These are phyloP conservation scores for Colletes gigas DNA, from an alignment of 1,140 invertebrate genomes.

Conservation along the genomic window DNA sequence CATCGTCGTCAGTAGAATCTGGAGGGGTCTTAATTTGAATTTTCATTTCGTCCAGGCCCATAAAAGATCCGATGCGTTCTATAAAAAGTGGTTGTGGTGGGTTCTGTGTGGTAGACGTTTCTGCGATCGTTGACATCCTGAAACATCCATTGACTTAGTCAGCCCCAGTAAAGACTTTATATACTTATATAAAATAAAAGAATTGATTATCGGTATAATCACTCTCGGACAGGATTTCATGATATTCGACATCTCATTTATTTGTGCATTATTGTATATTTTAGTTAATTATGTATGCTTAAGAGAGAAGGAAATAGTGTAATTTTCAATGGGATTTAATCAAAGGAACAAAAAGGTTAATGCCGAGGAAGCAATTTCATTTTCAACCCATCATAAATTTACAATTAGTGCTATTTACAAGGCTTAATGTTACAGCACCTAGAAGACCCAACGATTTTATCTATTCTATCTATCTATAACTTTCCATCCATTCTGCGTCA, in stretches of 20 bases:
- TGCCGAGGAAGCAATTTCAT: slow-evolving; percentile 1
- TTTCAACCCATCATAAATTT: neutral
- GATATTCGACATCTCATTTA: neutral
- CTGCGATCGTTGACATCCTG: slow-evolving; percentile 20
- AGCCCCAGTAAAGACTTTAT: neutral
- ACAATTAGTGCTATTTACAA: slow-evolving; percentile 31
- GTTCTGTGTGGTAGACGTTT: neutral
- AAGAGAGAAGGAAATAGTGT: neutral
- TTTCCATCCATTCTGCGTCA: neutral
- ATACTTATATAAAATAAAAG: neutral
- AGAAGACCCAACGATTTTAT: slow-evolving; percentile 18
- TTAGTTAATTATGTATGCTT: neutral
- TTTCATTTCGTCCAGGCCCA: neutral
- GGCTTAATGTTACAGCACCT: slow-evolving; percentile 24
- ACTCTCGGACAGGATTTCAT: neutral
- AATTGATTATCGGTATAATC: neutral
- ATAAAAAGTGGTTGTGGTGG: slow-evolving; percentile 3
- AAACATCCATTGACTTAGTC: slow-evolving; percentile 44
- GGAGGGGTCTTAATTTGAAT: neutral
- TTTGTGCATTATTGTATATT: neutral
- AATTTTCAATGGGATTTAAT: slow-evolving; percentile 27
- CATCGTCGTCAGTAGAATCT: neutral
- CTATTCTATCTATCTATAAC: too few relatives aligned
- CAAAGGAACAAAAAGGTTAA: slow-evolving; percentile 20
- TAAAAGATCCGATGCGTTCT: neutral